A percentile compares a stretch with the other conserved stretches of the same genome.
These are phyloP conservation scores for Salticus scenicus DNA, from an alignment of 2,888 invertebrate genomes.

Conservation along the genomic window DNA sequence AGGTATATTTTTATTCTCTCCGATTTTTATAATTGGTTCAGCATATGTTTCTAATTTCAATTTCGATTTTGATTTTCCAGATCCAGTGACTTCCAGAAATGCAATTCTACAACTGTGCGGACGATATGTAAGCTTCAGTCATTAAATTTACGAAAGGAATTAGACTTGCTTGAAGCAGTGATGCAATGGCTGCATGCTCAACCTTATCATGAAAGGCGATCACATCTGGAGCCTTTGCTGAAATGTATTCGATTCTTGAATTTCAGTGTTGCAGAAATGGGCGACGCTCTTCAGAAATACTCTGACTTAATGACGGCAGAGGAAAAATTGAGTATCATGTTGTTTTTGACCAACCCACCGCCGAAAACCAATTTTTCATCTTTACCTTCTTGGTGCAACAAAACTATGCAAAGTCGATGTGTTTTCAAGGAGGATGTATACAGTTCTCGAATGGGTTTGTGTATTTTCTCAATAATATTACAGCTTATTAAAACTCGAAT, in stretches of 20 bases:
- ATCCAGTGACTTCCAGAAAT: conserved; percentile 14
- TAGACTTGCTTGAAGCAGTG: conserved; percentile 23
- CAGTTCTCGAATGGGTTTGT: too few species aligned
- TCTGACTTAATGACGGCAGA: conserved; percentile 29
- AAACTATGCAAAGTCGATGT: conserved; percentile 17
- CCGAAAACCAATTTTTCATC: not conserved
- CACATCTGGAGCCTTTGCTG: conserved; percentile 17
- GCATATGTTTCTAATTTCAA: too few species aligned
- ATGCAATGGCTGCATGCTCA: conserved; percentile 19
- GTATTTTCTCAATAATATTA: too few species aligned
- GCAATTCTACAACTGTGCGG: conserved; percentile 15
- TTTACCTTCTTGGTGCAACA: conserved; percentile 48
- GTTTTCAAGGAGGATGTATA: not conserved
- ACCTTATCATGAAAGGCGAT: not conserved
- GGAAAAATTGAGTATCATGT: conserved; percentile 34
- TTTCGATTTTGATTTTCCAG: conserved; percentile 29
- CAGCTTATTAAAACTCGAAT: too few species aligned
- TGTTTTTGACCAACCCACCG: conserved; percentile 25
- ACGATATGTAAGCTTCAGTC: conserved; percentile 37
- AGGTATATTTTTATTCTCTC: too few species aligned
- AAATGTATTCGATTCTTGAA: conserved; percentile 33
- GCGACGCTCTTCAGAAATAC: not conserved
- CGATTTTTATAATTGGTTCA: too few species aligned
- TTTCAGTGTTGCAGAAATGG: conserved; percentile 7
- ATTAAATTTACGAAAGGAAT: conserved; percentile 25